Evolutionary conservation across 2,113 vertebrate species (phyloP).

Genomic region (Osmerus eperlanus): DNA sequence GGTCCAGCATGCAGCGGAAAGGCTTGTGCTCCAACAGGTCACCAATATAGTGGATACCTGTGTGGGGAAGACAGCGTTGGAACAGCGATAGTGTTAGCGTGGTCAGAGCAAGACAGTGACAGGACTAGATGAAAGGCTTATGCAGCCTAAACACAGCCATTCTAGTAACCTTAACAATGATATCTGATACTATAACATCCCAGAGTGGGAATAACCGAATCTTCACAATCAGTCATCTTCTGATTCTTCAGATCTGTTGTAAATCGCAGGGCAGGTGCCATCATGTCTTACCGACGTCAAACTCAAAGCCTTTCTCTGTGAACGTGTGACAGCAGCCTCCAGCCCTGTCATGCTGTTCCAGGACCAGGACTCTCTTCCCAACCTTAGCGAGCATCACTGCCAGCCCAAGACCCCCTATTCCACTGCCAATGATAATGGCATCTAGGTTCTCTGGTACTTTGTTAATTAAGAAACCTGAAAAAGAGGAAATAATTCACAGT

Average conservation of each 20-base stretch:
- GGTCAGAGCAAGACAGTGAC: background rate
- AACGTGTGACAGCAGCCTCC: constrained; percentile 93
- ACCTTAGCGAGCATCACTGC: constrained; percentile 82
- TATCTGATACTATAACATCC: too few relatives aligned
- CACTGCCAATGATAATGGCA: constrained; percentile 87
- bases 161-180: too few relatives aligned
- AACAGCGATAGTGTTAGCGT: background rate
- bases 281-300: constrained; percentile 82
- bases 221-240: too few relatives aligned
- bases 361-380: constrained; percentile 84
- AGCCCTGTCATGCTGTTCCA: constrained; percentile 87
- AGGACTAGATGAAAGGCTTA: background rate
- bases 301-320: constrained; percentile 84
- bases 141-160: background rate
- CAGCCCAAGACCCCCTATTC: constrained; percentile 80
- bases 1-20: constrained; percentile 78
- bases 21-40: constrained; percentile 66
- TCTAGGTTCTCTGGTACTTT: constrained; percentile 79
- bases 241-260: too few relatives aligned
- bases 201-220: too few relatives aligned
- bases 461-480: constrained; percentile 76
- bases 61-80: background rate
- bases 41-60: constrained; percentile 95
- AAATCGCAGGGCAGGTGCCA: too few relatives aligned
- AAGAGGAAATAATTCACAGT: background rate